Conservation (phyloP, 2,113 vertebrate species). For the Alligator sinensis region DNA sequence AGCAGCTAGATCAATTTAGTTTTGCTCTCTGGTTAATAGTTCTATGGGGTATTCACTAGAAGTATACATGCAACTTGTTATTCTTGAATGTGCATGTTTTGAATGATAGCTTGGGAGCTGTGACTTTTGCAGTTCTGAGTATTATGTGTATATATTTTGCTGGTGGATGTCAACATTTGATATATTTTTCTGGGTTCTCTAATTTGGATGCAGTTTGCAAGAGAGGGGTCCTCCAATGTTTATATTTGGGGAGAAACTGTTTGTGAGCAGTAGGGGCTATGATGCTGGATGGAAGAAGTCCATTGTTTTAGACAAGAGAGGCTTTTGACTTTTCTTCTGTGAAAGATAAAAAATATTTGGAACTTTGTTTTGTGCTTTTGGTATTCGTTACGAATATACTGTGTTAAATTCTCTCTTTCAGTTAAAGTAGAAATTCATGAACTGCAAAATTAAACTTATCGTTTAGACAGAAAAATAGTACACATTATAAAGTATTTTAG, state of each 20-base stretch:
- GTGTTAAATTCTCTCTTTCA: slow-evolving; percentile 21
- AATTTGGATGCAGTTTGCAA: slow-evolving; percentile 29
- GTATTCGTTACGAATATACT: slow-evolving; percentile 28
- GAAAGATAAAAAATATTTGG: neutral
- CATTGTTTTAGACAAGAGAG: slow-evolving; percentile 38
- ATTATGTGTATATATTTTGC: slow-evolving; percentile 3
- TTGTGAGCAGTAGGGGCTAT: slow-evolving; percentile 19
- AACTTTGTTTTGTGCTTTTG: slow-evolving; percentile 30
- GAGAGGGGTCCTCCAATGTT: slow-evolving; percentile 29
- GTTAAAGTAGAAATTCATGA: slow-evolving; percentile 26
- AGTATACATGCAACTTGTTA: neutral
- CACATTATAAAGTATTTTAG: neutral
- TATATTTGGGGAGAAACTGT: slow-evolving; percentile 25
- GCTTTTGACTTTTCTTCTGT: slow-evolving; percentile 17
- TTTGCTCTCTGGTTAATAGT: neutral
- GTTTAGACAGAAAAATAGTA: neutral
- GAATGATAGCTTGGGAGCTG: slow-evolving; percentile 41
- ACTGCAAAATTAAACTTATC: neutral
- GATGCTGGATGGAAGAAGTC: slow-evolving; percentile 43
- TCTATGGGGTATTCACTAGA: neutral
- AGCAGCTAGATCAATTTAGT: slow-evolving; percentile 4
- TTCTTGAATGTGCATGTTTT: neutral
- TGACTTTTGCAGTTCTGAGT: slow-evolving; percentile 20
- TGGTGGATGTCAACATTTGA: slow-evolving; percentile 50
- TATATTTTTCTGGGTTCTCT: slow-evolving; percentile 34